Conservation (phyloP, 2,888 invertebrate species). For the Chymomyza caudatula region DNA sequence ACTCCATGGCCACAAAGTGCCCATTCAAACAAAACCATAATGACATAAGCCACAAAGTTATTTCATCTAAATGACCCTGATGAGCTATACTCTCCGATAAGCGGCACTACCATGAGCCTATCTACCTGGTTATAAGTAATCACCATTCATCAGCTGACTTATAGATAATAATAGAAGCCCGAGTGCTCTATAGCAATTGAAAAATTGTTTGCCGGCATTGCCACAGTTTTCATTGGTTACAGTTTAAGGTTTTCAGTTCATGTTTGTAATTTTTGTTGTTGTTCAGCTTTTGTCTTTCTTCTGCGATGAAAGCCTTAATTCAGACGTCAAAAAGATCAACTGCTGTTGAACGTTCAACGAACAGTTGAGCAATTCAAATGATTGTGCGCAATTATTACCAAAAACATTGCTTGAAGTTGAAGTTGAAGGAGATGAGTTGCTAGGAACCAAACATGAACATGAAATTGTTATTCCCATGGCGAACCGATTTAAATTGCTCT, state of each 20-base stretch:
- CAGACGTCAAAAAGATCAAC: not conserved
- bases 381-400: constrained; percentile 20
- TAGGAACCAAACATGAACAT: constrained; percentile 28
- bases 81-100: constrained; percentile 4
- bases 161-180: constrained; percentile 41
- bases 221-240: constrained; percentile 41
- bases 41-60: constrained; percentile 60
- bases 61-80: constrained; percentile 62
- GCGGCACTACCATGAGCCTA: not conserved
- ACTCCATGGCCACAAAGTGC: not conserved
- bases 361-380: constrained; percentile 46
- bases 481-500: constrained; percentile 25
- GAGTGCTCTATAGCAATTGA: constrained; percentile 47
- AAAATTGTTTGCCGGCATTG: constrained; percentile 37
- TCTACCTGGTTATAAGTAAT: constrained; percentile 5
- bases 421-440: constrained; percentile 32
- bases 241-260: not conserved
- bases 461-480: constrained; percentile 41
- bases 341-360: constrained; percentile 51
- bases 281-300: constrained; percentile 25
- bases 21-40: constrained; percentile 34
- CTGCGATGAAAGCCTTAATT: constrained; percentile 16
- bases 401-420: constrained; percentile 7
- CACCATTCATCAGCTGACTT: constrained; percentile 40
- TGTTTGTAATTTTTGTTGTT: not conserved